A percentile compares a stretch with the other conserved stretches of the same genome.
These are phyloP conservation scores for Venturia canescens DNA, from an alignment of 1,140 invertebrate species.

Conservation along the genomic window DNA sequence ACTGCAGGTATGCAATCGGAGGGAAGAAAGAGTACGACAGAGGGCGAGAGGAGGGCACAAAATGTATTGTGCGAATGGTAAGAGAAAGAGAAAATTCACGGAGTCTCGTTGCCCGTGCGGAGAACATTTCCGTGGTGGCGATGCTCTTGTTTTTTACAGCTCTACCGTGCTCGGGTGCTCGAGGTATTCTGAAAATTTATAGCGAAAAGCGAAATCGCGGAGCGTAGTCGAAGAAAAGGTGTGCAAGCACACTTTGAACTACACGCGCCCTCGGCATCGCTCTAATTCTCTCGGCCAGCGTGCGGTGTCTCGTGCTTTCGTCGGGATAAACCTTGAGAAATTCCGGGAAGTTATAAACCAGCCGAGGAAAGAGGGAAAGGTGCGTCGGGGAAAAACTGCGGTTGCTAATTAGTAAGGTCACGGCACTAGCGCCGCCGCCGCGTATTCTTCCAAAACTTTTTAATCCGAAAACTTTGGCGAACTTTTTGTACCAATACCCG, in stretches of 20 bases:
- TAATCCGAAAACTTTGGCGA: constrained; percentile 51
- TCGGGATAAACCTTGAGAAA: background rate
- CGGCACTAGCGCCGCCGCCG: constrained; percentile 40
- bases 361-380: background rate
- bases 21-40: background rate
- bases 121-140: constrained; percentile 6
- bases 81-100: background rate
- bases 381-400: constrained; percentile 41
- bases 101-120: background rate
- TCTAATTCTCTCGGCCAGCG: background rate
- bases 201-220: constrained; percentile 25
- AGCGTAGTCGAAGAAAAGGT: constrained; percentile 10
- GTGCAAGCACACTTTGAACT: background rate
- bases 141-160: background rate
- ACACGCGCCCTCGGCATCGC: background rate
- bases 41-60: too few species aligned
- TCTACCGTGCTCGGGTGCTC: background rate
- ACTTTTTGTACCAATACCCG: constrained; percentile 46
- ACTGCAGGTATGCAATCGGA: background rate
- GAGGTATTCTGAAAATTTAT: constrained; percentile 35
- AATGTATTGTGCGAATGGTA: background rate
- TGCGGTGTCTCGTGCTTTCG: background rate
- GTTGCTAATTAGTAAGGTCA: constrained; percentile 55
- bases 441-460: constrained; percentile 53
- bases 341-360: background rate